phyloP scores from a whole-genome alignment of 1,140 invertebrate species.

The Heterodera carotae region DNA sequence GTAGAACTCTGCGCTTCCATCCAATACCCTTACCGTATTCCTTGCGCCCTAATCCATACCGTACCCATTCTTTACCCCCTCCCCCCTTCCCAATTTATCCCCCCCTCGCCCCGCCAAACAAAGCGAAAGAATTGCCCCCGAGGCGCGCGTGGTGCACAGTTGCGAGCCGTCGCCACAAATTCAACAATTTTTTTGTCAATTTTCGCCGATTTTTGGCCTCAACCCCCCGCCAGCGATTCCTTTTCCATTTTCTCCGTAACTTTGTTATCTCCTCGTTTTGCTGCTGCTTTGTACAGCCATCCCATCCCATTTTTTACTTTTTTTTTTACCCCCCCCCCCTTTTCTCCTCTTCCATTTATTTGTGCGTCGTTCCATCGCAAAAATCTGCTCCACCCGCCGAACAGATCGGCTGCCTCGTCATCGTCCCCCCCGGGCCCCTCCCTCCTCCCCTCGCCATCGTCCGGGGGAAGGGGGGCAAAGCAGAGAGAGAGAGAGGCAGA shows the following conservation, averaged over 20 bases:
- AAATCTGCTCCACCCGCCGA: conserved; percentile 1
- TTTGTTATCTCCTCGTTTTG: not conserved
- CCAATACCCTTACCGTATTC: no score
- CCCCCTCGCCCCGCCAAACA: no score
- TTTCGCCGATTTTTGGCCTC: not conserved
- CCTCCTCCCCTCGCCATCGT: no score
- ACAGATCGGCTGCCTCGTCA: not conserved
- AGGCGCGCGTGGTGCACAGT: not conserved
- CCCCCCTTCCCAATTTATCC: no score
- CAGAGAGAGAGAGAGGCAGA: no score
- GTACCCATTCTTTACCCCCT: no score
- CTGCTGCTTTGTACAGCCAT: not conserved
- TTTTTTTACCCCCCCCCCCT: not conserved
- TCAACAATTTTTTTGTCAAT: not conserved
- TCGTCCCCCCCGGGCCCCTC: not conserved
- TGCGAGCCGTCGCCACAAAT: not conserved
- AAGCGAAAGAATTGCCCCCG: not conserved
- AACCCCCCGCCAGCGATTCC: no score
- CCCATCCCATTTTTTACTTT: not conserved
- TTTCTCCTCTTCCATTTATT: no score
- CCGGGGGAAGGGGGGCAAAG: no score
- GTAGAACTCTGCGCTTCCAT: no score
- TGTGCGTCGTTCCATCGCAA: not conserved
- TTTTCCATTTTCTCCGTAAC: not conserved
- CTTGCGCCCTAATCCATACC: no score